These are phyloP conservation scores for Tribolium castaneum DNA, from an alignment of 1,140 invertebrate genomes.

Conservation along the genomic window DNA sequence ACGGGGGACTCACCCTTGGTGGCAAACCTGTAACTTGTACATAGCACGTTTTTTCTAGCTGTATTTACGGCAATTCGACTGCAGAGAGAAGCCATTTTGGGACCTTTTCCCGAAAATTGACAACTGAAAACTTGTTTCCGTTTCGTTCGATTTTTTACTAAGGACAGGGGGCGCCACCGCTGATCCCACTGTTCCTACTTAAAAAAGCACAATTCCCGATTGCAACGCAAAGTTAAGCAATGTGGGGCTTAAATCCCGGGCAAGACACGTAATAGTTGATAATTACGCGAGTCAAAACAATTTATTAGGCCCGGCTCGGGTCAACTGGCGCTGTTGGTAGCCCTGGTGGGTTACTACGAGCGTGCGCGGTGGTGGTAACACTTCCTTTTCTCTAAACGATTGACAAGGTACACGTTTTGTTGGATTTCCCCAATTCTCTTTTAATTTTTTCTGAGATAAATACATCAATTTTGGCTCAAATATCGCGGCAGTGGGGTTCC, in stretches of 20 bases:
- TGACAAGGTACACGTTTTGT: constrained; percentile 58
- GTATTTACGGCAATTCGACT: constrained; percentile 66
- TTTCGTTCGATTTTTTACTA: constrained; percentile 1
- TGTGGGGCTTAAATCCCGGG: too few species aligned
- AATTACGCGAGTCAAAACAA: too few species aligned
- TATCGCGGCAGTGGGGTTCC: not conserved
- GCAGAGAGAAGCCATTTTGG: constrained; percentile 70
- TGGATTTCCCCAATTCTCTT: constrained; percentile 38
- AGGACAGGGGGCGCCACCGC: not conserved
- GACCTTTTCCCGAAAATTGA: constrained; percentile 33
- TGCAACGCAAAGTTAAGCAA: too few species aligned
- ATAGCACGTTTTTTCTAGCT: constrained; percentile 66
- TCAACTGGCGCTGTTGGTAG: not conserved
- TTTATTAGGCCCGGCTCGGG: not conserved
- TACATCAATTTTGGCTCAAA: constrained; percentile 3
- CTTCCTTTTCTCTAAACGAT: constrained; percentile 49
- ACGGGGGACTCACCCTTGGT: constrained; percentile 63
- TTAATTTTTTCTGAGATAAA: constrained; percentile 35
- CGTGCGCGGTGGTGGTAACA: constrained; percentile 16
- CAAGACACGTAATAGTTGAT: too few species aligned
- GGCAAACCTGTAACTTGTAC: constrained; percentile 63
- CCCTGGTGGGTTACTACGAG: not conserved
- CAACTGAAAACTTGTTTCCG: constrained; percentile 19
- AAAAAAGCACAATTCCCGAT: not conserved
- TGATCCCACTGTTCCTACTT: not conserved